These are phyloP conservation scores for Acropternis orthonyx DNA, from an alignment of 2,797 vertebrate species.

Conservation along the genomic window DNA sequence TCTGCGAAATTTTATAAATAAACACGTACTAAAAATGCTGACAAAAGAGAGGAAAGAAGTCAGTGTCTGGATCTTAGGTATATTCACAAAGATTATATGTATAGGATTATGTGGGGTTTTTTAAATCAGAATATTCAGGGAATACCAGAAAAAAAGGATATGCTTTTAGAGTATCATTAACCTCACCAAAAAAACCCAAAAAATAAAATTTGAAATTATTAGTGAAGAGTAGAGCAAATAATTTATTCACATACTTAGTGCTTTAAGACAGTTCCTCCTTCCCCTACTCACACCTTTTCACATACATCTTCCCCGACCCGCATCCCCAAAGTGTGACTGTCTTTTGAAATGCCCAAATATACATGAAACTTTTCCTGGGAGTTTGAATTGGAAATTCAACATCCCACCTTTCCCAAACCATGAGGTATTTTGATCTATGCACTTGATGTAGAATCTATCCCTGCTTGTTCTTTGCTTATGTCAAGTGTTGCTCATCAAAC, in stretches of 20 bases:
- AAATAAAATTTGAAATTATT: neutral
- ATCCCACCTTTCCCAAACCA: neutral
- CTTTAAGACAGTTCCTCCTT: neutral
- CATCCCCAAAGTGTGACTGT: neutral
- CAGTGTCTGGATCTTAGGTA: neutral
- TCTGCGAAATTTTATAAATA: neutral
- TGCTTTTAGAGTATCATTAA: neutral
- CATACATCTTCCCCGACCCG: rapidly evolving
- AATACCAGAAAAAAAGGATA: neutral
- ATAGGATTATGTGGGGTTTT: neutral
- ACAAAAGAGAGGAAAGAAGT: neutral
- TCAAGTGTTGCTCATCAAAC: neutral
- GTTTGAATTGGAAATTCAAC: neutral
- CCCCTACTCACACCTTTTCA: neutral
- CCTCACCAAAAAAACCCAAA: neutral
- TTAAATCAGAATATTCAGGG: neutral
- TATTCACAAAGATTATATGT: neutral
- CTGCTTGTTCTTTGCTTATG: neutral
- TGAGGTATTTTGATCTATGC: neutral
- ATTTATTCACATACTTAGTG: neutral
- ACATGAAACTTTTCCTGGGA: neutral
- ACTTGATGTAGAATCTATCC: neutral
- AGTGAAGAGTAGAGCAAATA: neutral
- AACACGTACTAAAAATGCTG: neutral
- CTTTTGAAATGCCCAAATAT: neutral